Evolutionary conservation across 1,140 invertebrate species (phyloP), one percentile per base, ranked within the genome.

Genomic region (Mycetomoellerius zeteki): DNA sequence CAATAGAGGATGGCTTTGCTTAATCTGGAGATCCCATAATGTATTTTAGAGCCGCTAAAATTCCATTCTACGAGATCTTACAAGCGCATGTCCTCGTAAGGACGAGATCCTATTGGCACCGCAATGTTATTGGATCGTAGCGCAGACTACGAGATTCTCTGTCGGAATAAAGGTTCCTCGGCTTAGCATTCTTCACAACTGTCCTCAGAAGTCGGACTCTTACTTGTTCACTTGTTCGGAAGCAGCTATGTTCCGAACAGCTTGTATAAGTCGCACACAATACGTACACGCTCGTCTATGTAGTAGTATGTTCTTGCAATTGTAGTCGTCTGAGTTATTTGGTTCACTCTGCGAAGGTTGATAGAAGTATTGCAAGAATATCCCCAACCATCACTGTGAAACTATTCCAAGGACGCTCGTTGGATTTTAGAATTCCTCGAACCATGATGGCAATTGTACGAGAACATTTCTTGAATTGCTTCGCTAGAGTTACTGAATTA

Each of bases 331-430:
- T 14, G 86, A 90, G 87, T 92, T 91, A 91, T 91, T 91, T 89
- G 71, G 76, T 72, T 86, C 58, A 65, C 30, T 54, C 16, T 30
- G 71, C 75, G 75, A 86, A 76, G 54, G 64, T 77, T 75, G 81
- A 85, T 84, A 87, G 64, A 91, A 92, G 69, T 92, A 91, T 65
- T 69, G 54, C 81, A 87, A 87, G 90, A 86, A 90, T 90, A 77
- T 84, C 75, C 77, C 12, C 75, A 52, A 75, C 60, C 14, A 24
- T 69, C 58, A n/a, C 65, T 27, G 78, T 30, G 71, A 27, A 90
- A 89, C 30, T 73, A 88, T 58, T 69, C 43, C 58, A 43, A 30
- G 71, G 60, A 85, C 52, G 52, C 24, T 62, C 56, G 6, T 27
- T 54, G 21, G 71, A 67, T 85, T 88, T 88, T 88, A 76, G 62